Evolutionary conservation across 2,888 invertebrate genomes (phyloP).

Genomic region (Tineola bisselliella): DNA sequence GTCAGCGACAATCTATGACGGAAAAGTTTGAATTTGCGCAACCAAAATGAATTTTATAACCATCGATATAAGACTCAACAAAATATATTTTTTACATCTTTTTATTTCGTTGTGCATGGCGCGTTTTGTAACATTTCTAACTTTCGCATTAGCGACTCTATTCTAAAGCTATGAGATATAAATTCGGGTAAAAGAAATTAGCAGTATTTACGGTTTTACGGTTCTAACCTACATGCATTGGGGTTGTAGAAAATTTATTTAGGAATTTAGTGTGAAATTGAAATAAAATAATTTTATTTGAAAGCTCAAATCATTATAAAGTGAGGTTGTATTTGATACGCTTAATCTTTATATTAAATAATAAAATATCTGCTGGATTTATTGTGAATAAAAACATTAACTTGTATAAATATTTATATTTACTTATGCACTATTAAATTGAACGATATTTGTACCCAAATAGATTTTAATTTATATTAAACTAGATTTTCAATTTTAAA

Average conservation of each 20-base stretch:
- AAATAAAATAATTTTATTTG: conserved; percentile 45
- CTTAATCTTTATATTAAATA: conserved; percentile 45
- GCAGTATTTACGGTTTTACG: neutral
- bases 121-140: neutral
- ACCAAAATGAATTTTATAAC: conserved; percentile 47
- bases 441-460: neutral
- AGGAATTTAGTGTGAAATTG: conserved; percentile 62
- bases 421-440: neutral
- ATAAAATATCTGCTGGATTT: conserved; percentile 42
- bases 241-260: conserved; percentile 51
- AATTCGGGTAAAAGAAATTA: neutral
- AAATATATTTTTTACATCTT: conserved; percentile 42
- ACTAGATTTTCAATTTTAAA: neutral
- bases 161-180: neutral
- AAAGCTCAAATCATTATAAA: conserved; percentile 29
- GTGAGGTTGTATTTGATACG: conserved; percentile 24
- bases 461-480: neutral
- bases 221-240: conserved; percentile 20
- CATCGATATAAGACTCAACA: conserved; percentile 36
- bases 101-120: conserved; percentile 22
- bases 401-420: neutral
- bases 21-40: conserved; percentile 42
- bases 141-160: conserved; percentile 14
- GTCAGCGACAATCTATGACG: conserved; percentile 62
- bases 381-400: conserved; percentile 27